Conservation (phyloP, 2,888 invertebrate species). For the Apamea sordens region DNA sequence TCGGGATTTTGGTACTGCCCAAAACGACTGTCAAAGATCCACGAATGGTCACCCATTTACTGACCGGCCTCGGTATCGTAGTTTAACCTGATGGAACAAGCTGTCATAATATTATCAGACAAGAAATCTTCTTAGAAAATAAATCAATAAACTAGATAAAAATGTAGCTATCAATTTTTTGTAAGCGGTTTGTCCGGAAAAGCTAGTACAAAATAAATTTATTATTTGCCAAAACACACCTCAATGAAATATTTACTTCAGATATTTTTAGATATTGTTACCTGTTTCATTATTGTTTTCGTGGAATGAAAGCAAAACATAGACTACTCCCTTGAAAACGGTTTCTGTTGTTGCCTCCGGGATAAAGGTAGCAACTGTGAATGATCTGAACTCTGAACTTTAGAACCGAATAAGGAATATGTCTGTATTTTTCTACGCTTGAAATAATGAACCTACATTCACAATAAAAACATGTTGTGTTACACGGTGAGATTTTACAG, state of each 20-base stretch:
- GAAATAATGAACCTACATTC: background rate
- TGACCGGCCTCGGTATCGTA: background rate
- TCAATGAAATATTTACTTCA: slow-evolving; percentile 4
- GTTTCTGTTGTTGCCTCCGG: slow-evolving; percentile 27
- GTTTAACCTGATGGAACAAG: background rate
- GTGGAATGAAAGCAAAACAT: slow-evolving; percentile 47
- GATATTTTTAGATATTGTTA: slow-evolving; percentile 20
- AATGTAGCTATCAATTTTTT: background rate
- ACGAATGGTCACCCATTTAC: background rate
- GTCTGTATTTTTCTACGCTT: background rate
- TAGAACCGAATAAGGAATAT: background rate
- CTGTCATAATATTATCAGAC: background rate
- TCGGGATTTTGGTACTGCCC: background rate
- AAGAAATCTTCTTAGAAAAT: background rate
- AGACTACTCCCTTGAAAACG: slow-evolving; percentile 22
- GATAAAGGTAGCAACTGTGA: slow-evolving; percentile 19
- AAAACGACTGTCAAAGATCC: background rate
- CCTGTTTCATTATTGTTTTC: slow-evolving; percentile 19
- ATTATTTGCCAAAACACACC: background rate
- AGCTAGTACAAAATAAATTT: background rate
- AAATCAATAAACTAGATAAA: background rate
- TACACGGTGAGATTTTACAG: background rate
- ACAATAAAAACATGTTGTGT: background rate
- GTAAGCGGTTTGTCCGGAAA: background rate
- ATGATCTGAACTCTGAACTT: slow-evolving; percentile 42